Evolutionary conservation across 1,140 invertebrate genomes (phyloP).

Genomic region (Monomorium pharaonis): DNA sequence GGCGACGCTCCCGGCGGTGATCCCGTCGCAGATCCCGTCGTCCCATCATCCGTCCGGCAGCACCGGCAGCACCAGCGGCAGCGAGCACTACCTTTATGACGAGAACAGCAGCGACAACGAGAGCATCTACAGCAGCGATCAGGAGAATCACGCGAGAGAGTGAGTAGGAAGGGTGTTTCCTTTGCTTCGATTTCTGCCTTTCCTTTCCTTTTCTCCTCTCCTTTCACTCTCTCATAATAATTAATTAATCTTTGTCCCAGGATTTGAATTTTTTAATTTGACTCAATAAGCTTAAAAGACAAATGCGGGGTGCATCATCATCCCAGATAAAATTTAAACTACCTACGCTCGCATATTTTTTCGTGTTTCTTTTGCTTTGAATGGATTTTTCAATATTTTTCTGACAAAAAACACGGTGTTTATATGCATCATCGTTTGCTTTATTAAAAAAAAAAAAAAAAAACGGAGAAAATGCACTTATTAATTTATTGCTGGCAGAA

Average conservation of each 20-base stretch:
- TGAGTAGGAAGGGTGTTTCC: constrained; percentile 59
- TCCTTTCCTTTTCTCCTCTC: background rate
- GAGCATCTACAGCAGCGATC: constrained; percentile 81
- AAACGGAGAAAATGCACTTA: too few species aligned
- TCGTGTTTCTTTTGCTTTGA: too few species aligned
- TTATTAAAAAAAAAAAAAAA: too few species aligned
- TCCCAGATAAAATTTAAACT: too few species aligned
- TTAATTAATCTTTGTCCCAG: background rate
- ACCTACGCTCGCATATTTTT: too few species aligned
- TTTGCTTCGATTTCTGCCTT: background rate
- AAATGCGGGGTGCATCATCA: too few species aligned
- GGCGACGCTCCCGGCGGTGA: constrained; percentile 73
- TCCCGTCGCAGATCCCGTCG: constrained; percentile 76
- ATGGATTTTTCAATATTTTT: too few species aligned
- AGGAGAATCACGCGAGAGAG: constrained; percentile 82
- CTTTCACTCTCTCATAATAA: background rate
- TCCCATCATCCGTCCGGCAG: constrained; percentile 78
- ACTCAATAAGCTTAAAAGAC: too few species aligned
- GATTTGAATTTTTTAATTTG: background rate
- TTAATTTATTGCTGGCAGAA: too few species aligned
- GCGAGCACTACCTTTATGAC: constrained; percentile 81
- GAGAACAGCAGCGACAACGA: constrained; percentile 82
- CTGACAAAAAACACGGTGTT: too few species aligned
- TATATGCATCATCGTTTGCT: too few species aligned
- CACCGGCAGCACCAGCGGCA: constrained; percentile 82